Conservation (phyloP, 2,888 invertebrate genomes). For the Cheilosia soror region DNA sequence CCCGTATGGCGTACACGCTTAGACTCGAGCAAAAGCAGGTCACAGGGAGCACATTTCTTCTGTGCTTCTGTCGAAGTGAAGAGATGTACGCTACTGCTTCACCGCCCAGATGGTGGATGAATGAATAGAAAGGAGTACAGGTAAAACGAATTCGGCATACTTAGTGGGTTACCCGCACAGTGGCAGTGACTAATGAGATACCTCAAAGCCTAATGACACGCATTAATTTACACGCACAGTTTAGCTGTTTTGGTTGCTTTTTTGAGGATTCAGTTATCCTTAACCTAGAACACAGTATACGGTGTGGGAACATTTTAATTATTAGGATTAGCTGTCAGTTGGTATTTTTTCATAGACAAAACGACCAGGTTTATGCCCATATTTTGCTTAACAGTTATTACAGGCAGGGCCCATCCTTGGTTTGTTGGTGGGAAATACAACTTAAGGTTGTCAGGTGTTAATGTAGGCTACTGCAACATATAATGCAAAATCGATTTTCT, state of each 20-base stretch:
- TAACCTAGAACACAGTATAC: constrained; percentile 5
- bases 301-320: constrained; percentile 69
- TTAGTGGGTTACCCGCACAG: constrained; percentile 63
- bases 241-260: constrained; percentile 25
- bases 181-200: constrained; percentile 74
- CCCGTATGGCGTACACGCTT: neutral
- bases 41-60: no score
- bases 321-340: constrained; percentile 61
- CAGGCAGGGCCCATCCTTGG: neutral
- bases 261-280: constrained; percentile 20
- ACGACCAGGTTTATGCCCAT: neutral
- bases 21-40: constrained; percentile 52
- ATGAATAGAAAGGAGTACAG: neutral
- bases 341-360: constrained; percentile 19
- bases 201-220: constrained; percentile 74
- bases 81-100: neutral
- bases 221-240: constrained; percentile 73
- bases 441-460: constrained; percentile 34
- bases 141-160: constrained; percentile 53
- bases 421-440: neutral
- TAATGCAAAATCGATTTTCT: neutral
- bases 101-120: neutral
- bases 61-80: constrained; percentile 29
- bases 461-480: constrained; percentile 6
- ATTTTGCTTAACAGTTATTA: neutral